phyloP scores from a whole-genome alignment of 2,797 vertebrate species.

The Salmo trutta region DNA sequence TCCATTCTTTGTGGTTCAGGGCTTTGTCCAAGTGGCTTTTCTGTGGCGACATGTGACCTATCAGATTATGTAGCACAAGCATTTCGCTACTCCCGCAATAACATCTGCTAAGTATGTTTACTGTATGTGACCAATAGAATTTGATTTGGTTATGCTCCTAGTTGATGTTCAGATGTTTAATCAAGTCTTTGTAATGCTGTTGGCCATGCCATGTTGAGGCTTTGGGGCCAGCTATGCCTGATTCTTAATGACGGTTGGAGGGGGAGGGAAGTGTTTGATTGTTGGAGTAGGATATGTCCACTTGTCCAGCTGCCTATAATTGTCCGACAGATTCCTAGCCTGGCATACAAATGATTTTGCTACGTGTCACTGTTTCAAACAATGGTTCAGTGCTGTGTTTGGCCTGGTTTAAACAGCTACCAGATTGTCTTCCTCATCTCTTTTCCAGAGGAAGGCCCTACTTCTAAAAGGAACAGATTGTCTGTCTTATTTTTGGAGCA shows the following conservation, averaged over 20 bases:
- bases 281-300: not conserved
- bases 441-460: not conserved
- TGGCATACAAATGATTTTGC: not conserved
- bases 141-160: not conserved
- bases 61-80: not conserved
- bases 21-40: not conserved
- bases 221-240: not conserved
- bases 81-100: too few species aligned
- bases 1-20: not conserved
- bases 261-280: not conserved
- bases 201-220: not conserved
- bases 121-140: too few species aligned
- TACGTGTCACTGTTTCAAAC: not conserved
- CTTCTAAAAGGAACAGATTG: slow-evolving; percentile 6
- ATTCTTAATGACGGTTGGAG: not conserved
- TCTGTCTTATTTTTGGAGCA: slow-evolving; percentile 31
- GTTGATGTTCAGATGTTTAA: not conserved
- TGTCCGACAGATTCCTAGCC: not conserved
- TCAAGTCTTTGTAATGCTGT: not conserved
- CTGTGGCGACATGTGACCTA: not conserved
- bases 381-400: not conserved
- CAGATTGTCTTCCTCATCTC: not conserved
- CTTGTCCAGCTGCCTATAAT: not conserved
- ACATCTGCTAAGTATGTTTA: too few species aligned
- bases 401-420: not conserved